Evolutionary conservation across 92 coral and sea anemone genomes (phyloP), one percentile per base, ranked within the genome.

Genomic region (Bergia puertoricense): DNA sequence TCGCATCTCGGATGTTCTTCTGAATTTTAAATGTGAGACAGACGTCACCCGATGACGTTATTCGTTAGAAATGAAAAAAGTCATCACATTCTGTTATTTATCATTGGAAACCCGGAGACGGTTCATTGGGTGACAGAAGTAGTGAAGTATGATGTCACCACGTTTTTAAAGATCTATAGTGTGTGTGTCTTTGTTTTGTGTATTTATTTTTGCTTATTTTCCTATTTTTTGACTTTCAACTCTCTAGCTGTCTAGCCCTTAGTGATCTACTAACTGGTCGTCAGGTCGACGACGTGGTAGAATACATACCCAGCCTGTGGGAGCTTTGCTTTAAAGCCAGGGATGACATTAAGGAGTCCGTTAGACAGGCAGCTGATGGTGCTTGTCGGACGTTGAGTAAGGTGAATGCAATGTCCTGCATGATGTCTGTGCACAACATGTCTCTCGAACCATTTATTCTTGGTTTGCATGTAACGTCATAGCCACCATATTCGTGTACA

Each of bases 211-310:
- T 62, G 69, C 30, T 62, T 14, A 23, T 3, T 62, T 57, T 62
- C 30, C 69, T 62, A 18, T 16, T 23, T 18, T 23, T 62, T 62
- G 30, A 14, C 22, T 57, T 14, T 57, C 22, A 57, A 14, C 43
- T 72, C 76, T 18, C 1, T 71, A 95, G 99, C 75, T 97, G 99
- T 76, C 92, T 97, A 89, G 99, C 99, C 37, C 92, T 97, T 51
- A 91, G 98, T 86, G 98, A 95, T 86, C 96, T 97, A 54, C 96
- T 97, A 81, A 97, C 94, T 76, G 99, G 99, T 79, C 96, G 98
- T 45, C 91, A 98, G 15, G 92, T 92, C 73, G 98, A 97, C 57
- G 96, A 93, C 81, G 80, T 97, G 50, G 90, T 97, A 20, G 96
- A 95, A 42, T 94, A 92, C 65, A 78, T 95, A 23, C 99, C 99